phyloP scores from a whole-genome alignment of 2,888 invertebrate species.

The Callyntrura sp. region DNA sequence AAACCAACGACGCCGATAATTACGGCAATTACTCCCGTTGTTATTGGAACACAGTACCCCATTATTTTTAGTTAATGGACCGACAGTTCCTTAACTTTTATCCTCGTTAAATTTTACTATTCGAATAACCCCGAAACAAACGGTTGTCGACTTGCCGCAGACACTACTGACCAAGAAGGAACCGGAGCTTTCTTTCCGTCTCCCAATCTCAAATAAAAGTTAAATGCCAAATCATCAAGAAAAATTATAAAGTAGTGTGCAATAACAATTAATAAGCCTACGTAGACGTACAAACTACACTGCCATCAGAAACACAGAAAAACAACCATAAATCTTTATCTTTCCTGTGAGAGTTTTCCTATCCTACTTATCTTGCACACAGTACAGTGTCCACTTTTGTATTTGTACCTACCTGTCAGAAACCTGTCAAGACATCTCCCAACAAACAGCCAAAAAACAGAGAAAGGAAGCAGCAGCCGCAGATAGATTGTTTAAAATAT shows the following conservation, averaged over 20 bases:
- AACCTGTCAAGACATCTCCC: too few species aligned
- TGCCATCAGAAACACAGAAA: not conserved
- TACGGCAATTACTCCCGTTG: slow-evolving; percentile 45
- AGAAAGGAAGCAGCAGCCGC: too few species aligned
- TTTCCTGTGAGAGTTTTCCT: not conserved
- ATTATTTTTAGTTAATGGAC: slow-evolving; percentile 27
- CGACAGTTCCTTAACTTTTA: not conserved
- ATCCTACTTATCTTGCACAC: not conserved
- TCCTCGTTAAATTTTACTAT: too few species aligned
- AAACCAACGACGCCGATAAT: slow-evolving; percentile 55
- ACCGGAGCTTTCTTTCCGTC: too few species aligned
- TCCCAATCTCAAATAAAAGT: not conserved
- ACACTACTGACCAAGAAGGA: not conserved
- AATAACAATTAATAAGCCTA: not conserved
- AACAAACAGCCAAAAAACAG: too few species aligned
- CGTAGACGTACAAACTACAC: not conserved
- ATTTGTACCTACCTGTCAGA: too few species aligned
- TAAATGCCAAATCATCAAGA: slow-evolving; percentile 11
- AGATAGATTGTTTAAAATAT: too few species aligned
- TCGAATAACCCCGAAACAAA: not conserved
- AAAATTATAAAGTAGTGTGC: not conserved
- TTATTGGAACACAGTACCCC: slow-evolving; percentile 55
- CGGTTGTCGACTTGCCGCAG: not conserved
- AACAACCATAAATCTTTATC: not conserved
- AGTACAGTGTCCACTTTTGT: not conserved